Evolutionary conservation across 2,113 vertebrate species (phyloP).

Genomic region (Ictidomys tridecemlineatus): DNA sequence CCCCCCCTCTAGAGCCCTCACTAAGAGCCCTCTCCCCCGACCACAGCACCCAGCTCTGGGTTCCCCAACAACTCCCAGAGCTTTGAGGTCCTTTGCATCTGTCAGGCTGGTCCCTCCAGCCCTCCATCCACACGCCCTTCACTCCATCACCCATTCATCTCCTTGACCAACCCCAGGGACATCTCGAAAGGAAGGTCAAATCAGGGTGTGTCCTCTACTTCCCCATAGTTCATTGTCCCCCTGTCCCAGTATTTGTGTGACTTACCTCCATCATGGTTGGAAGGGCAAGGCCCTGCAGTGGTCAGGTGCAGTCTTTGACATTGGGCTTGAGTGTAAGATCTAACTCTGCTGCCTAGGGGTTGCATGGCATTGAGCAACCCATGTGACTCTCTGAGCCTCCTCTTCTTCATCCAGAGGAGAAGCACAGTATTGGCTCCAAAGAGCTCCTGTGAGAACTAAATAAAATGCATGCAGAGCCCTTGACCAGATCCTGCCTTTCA

Average conservation of each 20-base stretch:
- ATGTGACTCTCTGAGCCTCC: neutral
- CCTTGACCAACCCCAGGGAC: neutral
- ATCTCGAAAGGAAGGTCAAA: neutral
- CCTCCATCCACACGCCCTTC: neutral
- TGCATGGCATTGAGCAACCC: neutral
- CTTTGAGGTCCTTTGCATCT: neutral
- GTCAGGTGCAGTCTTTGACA: neutral
- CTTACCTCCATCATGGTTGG: neutral
- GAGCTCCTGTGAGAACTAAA: neutral
- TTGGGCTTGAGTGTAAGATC: neutral
- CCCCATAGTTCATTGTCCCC: neutral
- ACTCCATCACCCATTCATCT: neutral
- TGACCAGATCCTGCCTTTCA: neutral
- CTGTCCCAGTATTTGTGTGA: neutral
- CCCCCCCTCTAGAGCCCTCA: neutral
- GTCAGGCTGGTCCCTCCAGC: neutral
- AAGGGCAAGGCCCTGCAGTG: neutral
- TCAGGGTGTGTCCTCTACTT: neutral
- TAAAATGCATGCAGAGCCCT: neutral
- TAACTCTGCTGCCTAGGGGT: neutral
- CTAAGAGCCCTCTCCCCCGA: neutral
- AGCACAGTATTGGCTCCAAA: neutral
- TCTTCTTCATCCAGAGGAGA: neutral
- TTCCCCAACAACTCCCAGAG: neutral
- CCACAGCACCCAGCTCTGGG: neutral